Evolutionary conservation across 2,113 vertebrate genomes (phyloP).

Genomic region (Odocoileus virginianus): DNA sequence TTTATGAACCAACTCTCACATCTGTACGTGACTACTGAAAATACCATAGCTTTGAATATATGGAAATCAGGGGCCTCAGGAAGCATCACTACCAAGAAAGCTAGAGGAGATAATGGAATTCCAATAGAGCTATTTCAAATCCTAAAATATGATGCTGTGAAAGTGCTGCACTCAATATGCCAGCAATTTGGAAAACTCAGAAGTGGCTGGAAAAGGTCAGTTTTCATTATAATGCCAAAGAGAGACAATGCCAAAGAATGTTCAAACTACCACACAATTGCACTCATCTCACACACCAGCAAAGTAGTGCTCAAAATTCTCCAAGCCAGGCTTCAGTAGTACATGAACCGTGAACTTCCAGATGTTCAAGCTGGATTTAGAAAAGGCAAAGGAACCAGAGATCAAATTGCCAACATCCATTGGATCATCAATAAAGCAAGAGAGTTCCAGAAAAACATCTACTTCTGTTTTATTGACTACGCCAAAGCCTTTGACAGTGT

Average conservation of each 20-base stretch:
- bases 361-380: background rate
- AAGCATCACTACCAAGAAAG: background rate
- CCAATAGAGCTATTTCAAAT: background rate
- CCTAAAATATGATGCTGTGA: background rate
- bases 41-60: background rate
- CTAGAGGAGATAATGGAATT: background rate
- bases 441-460: background rate
- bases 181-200: background rate
- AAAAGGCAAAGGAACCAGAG: background rate
- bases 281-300: background rate
- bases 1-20: background rate
- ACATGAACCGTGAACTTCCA: background rate
- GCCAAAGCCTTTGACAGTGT: background rate
- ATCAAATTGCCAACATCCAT: background rate
- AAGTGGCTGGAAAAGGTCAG: background rate
- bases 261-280: background rate
- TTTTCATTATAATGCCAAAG: background rate
- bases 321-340: background rate
- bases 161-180: background rate
- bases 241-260: background rate
- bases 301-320: background rate
- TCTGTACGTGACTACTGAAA: background rate
- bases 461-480: background rate
- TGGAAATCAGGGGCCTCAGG: background rate
- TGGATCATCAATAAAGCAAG: background rate